A percentile compares a stretch with the other conserved stretches of the same genome.
These are phyloP conservation scores for Drosophila nasuta DNA, from an alignment of 1,140 invertebrate species.

Conservation along the genomic window DNA sequence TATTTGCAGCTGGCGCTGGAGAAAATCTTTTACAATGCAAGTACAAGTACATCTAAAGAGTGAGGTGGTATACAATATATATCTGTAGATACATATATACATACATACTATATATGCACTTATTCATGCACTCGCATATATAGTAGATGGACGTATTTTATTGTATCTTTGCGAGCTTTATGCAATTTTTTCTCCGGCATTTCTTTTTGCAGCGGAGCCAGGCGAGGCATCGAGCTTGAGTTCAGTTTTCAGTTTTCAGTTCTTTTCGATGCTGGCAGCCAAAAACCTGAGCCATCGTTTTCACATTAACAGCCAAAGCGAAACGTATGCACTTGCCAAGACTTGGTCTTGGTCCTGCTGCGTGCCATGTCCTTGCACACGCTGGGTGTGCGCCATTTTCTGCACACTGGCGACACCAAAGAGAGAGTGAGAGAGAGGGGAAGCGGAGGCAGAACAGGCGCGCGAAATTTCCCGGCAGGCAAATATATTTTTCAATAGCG, in stretches of 20 bases:
- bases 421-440: neutral
- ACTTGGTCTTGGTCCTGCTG: conserved; percentile 34
- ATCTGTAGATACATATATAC: conserved; percentile 18
- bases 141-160: conserved; percentile 38
- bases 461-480: conserved; percentile 81
- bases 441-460: conserved; percentile 43
- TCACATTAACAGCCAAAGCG: conserved; percentile 81
- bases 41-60: conserved; percentile 46
- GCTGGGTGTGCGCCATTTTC: conserved; percentile 15
- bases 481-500: conserved; percentile 84
- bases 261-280: conserved; percentile 52
- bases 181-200: conserved; percentile 61
- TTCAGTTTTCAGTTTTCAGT: conserved; percentile 2
- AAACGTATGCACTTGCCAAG: conserved; percentile 79
- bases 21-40: conserved; percentile 71
- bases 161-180: conserved; percentile 47
- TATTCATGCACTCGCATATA: conserved; percentile 44
- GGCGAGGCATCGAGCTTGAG: neutral
- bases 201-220: conserved; percentile 21
- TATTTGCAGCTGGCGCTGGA: conserved; percentile 75
- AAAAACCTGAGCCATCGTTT: conserved; percentile 81
- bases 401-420: conserved; percentile 18
- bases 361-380: conserved; percentile 41
- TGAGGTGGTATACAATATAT: conserved; percentile 15
- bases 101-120: conserved; percentile 29